Evolutionary conservation across 1,140 invertebrate species (phyloP).

Genomic region (Drosophila pallidifrons): DNA sequence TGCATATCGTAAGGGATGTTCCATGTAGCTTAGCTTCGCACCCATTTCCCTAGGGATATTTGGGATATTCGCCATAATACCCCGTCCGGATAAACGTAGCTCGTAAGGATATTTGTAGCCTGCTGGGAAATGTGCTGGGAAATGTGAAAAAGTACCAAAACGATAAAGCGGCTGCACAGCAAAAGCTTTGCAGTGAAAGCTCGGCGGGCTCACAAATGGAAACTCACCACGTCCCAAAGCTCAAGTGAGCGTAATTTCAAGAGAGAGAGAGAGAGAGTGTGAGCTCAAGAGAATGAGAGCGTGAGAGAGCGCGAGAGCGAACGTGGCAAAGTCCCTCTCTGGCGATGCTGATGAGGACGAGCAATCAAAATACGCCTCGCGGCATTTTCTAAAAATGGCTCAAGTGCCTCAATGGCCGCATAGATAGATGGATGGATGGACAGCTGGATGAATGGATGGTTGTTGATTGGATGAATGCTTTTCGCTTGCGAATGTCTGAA

Average conservation of each 20-base stretch:
- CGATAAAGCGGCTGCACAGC: not conserved
- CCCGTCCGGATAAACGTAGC: not conserved
- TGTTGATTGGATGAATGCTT: conserved; percentile 1
- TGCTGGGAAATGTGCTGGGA: not conserved
- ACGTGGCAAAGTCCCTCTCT: not conserved
- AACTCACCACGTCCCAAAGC: conserved; percentile 13
- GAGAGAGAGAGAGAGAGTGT: not conserved
- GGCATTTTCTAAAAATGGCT: conserved; percentile 47
- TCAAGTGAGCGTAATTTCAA: not conserved
- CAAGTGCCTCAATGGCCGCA: conserved; percentile 40
- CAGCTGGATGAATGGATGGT: conserved; percentile 1
- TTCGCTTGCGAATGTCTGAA: conserved; percentile 22
- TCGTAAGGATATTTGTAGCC: conserved; percentile 4
- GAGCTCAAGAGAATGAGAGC: not conserved
- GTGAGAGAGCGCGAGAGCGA: not conserved
- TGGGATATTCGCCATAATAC: conserved; percentile 1
- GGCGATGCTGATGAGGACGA: not conserved
- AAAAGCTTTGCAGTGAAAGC: conserved; percentile 3
- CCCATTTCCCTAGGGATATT: not conserved
- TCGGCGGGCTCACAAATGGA: not conserved
- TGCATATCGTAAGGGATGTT: conserved; percentile 8
- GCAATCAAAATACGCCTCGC: conserved; percentile 62
- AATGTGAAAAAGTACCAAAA: conserved; percentile 4
- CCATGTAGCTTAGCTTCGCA: not conserved
- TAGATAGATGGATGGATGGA: not conserved